Evolutionary conservation across 1,140 invertebrate genomes (phyloP).

Genomic region (Pseudomyrmex concolor): DNA sequence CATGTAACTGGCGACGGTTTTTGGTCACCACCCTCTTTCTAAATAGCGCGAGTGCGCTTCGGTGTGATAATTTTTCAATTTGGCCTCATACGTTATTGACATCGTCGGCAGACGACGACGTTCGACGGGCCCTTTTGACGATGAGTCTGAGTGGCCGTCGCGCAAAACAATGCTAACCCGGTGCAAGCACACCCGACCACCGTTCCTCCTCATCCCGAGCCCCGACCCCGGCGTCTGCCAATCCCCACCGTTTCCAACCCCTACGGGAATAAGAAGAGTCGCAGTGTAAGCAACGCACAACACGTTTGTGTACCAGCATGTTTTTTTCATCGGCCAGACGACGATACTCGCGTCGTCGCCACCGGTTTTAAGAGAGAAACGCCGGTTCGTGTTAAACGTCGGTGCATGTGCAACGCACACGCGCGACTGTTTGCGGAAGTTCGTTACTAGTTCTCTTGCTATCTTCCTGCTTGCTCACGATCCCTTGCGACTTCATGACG

Average conservation of each 20-base stretch:
- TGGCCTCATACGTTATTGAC: slow-evolving; percentile 84
- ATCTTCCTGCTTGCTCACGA: slow-evolving; percentile 59
- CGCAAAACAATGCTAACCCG: slow-evolving; percentile 77
- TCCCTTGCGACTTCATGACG: slow-evolving; percentile 57
- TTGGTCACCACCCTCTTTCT: slow-evolving; percentile 77
- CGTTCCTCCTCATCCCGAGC: not conserved
- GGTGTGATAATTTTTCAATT: slow-evolving; percentile 86
- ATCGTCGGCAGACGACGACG: slow-evolving; percentile 61
- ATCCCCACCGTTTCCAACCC: slow-evolving; percentile 63
- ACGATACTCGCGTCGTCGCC: slow-evolving; percentile 80
- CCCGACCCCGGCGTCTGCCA: slow-evolving; percentile 40
- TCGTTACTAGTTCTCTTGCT: slow-evolving; percentile 64
- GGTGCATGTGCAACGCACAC: slow-evolving; percentile 43
- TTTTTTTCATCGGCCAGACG: slow-evolving; percentile 85
- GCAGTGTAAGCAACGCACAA: slow-evolving; percentile 80
- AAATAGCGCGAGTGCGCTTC: slow-evolving; percentile 78
- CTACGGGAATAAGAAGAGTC: slow-evolving; percentile 77
- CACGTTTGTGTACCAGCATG: slow-evolving; percentile 77
- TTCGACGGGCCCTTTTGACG: slow-evolving; percentile 78
- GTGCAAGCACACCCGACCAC: slow-evolving; percentile 45
- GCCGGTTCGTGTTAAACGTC: slow-evolving; percentile 64
- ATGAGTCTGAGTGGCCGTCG: slow-evolving; percentile 77
- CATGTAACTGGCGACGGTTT: slow-evolving; percentile 37
- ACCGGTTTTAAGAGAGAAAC: slow-evolving; percentile 70
- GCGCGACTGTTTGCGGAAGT: slow-evolving; percentile 57